phyloP scores from a whole-genome alignment of 1,140 invertebrate genomes.

The Triops cancriformis region DNA sequence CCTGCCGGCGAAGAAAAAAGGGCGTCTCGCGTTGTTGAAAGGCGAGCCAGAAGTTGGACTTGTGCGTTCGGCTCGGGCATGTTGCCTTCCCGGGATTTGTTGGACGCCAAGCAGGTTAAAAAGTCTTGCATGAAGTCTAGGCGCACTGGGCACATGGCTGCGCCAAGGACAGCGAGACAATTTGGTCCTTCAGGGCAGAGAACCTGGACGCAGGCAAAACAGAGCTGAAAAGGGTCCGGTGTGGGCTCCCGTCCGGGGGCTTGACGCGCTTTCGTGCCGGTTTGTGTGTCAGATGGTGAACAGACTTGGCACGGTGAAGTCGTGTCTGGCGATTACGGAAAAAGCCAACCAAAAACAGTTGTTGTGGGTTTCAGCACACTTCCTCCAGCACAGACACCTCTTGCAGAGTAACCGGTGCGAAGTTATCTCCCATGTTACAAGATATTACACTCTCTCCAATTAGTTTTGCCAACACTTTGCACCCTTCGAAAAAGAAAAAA shows the following conservation, averaged over 20 bases:
- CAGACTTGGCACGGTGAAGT: conserved; percentile 2
- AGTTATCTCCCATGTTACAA: not conserved
- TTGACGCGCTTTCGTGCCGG: conserved; percentile 11
- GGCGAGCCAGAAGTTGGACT: too few species aligned
- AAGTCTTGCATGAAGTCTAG: not conserved
- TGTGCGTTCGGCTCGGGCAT: not conserved
- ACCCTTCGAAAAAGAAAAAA: not conserved
- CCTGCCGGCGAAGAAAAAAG: not conserved
- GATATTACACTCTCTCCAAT: not conserved
- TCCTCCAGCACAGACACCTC: not conserved
- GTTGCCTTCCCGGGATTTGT: not conserved
- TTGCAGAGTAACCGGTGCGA: not conserved
- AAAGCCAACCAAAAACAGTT: not conserved
- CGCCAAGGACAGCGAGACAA: conserved; percentile 1
- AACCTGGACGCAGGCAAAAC: not conserved
- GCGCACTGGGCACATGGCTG: not conserved
- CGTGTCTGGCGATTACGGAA: conserved; percentile 3
- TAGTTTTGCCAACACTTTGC: not conserved
- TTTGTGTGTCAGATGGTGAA: conserved; percentile 10
- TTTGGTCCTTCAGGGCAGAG: not conserved
- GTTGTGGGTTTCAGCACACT: not conserved
- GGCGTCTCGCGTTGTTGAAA: not conserved
- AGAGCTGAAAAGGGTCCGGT: not conserved
- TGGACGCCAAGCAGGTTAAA: not conserved
- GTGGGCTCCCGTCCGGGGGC: not conserved